Conservation (phyloP, 2,888 invertebrate genomes). For the Koerneria pararmatus region DNA sequence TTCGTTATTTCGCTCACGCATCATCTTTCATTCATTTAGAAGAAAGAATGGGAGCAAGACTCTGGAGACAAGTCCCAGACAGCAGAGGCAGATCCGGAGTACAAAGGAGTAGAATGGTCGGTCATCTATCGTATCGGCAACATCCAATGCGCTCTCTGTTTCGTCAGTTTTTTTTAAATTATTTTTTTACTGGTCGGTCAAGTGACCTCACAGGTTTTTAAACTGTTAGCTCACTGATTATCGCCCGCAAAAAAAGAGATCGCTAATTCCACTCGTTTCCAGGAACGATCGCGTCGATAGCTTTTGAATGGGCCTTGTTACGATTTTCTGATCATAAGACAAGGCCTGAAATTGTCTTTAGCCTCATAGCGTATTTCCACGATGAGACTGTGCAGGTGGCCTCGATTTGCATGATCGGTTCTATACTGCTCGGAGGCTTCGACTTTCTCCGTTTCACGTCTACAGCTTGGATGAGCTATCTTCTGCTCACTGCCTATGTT, state of each 20-base stretch:
- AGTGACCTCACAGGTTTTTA: background rate
- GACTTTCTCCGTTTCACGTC: conserved; percentile 26
- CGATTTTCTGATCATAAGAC: background rate
- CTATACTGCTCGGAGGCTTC: conserved; percentile 24
- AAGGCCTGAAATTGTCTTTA: too few relatives aligned
- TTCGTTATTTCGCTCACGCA: too few relatives aligned
- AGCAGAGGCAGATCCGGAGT: too few relatives aligned
- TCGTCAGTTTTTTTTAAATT: too few relatives aligned
- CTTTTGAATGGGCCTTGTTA: background rate
- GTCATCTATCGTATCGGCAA: conserved; percentile 16
- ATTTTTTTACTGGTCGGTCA: background rate
- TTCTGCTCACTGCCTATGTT: conserved; percentile 27
- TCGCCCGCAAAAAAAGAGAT: too few relatives aligned
- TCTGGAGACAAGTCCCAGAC: too few relatives aligned
- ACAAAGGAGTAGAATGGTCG: conserved; percentile 23
- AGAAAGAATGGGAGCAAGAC: too few relatives aligned
- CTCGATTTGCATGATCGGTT: conserved; percentile 20
- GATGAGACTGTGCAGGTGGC: conserved; percentile 10
- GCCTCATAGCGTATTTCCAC: too few relatives aligned
- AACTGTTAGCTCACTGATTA: too few relatives aligned
- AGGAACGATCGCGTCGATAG: background rate
- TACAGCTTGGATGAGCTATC: conserved; percentile 15
- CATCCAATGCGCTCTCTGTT: conserved; percentile 20
- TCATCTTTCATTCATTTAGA: too few relatives aligned
- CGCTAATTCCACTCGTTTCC: too few relatives aligned